Conservation (phyloP, 2,888 invertebrate species). For the Ectemnius lituratus region DNA sequence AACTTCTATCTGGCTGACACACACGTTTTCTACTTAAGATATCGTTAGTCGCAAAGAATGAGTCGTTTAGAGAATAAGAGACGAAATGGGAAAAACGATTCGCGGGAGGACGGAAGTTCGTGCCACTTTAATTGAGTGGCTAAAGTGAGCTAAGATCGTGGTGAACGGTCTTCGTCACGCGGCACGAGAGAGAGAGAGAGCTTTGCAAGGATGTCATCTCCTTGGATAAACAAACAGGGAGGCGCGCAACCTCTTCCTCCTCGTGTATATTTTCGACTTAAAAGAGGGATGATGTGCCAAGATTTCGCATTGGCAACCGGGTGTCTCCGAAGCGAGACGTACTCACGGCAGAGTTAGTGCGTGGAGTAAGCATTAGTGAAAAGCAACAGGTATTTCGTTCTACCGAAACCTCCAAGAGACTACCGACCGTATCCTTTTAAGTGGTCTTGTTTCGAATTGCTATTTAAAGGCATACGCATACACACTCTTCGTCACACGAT, state of each 20-base stretch:
- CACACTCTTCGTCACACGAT: no score
- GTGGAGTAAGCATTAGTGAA: conserved; percentile 28
- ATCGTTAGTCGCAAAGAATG: no score
- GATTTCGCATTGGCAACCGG: conserved; percentile 34
- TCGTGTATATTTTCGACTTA: conserved; percentile 44
- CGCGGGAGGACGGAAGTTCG: no score
- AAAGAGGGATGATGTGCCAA: conserved; percentile 47
- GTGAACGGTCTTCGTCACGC: not conserved
- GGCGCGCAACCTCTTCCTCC: conserved; percentile 20
- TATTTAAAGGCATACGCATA: conserved; percentile 7
- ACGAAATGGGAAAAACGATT: no score
- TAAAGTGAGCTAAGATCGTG: no score
- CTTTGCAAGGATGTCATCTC: conserved; percentile 31
- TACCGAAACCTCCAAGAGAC: conserved; percentile 18
- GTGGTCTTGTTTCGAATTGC: conserved; percentile 9
- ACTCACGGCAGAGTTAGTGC: not conserved
- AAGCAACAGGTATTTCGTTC: conserved; percentile 56
- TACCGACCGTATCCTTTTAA: conserved; percentile 35
- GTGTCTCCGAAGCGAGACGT: conserved; percentile 10
- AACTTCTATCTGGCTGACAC: no score
- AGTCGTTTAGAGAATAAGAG: no score
- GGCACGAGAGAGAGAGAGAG: not conserved
- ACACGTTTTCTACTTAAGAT: no score
- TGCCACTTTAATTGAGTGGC: no score
- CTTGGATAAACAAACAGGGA: conserved; percentile 49